A percentile compares a stretch with the other conserved stretches of the same genome.
Conservation (phyloP, 2,113 vertebrate genomes). For the Corynorhinus townsendii region DNA sequence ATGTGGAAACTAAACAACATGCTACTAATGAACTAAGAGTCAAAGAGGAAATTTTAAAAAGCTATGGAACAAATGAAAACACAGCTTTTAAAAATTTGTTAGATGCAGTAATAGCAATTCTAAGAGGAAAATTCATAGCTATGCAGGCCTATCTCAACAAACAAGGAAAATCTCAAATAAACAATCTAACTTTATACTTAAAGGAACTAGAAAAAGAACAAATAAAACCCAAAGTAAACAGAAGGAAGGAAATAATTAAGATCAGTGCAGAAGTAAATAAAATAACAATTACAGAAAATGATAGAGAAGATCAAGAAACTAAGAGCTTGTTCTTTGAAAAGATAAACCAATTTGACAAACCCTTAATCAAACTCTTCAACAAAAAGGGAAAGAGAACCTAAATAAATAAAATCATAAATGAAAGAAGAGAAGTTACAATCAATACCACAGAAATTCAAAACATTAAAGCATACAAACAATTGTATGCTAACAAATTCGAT, state of each 20-base stretch:
- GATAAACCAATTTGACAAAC: not conserved
- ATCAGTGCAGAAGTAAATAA: not conserved
- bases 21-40: not conserved
- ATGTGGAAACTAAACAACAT: not conserved
- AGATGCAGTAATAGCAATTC: not conserved
- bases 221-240: not conserved
- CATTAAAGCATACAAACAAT: not conserved
- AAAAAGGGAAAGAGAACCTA: too few species aligned
- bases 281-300: not conserved
- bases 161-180: not conserved
- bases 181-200: not conserved
- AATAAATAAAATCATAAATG: too few species aligned
- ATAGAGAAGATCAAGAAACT: not conserved
- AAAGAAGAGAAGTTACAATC: too few species aligned
- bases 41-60: not conserved
- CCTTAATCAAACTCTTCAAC: too few species aligned
- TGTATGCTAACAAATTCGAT: not conserved
- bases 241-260: not conserved
- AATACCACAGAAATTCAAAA: not conserved
- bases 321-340: not conserved
- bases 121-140: not conserved
- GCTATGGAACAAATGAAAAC: not conserved
- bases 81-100: not conserved
- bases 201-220: not conserved
- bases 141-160: not conserved